Evolutionary conservation across 2,797 vertebrate species (phyloP), one percentile per base, ranked within the genome.

Genomic region (Philypnodon macrostomus): DNA sequence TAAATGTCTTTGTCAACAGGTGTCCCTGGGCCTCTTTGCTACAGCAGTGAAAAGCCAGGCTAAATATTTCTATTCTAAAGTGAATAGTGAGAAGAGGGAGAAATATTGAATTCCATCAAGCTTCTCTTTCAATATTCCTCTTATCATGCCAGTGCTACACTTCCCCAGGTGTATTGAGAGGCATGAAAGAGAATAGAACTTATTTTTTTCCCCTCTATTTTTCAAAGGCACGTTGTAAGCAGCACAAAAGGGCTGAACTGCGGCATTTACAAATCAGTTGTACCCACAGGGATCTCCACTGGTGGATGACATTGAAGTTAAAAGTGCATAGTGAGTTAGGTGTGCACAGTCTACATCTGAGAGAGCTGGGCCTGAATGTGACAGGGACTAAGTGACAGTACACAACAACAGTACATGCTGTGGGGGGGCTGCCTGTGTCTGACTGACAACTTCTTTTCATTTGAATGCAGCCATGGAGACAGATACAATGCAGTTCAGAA

Each of bases 291-390:
- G 73, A 82, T 79, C 87, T 86, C 68, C 77, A 52, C 71, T 48
- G 38, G 61, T 52, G 77, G 80, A 86, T 83, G 81, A 85, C 85
- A 86, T 84, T 88, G 85, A 88, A 87, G 81, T 85, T 74, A 68
- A 84, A 87, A 86, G 76, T 69, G 64, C 61, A 73, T 44, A 62
- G 60, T 29, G 55, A 67, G 51, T 77, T 46, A 58, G 46, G 54
- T 57, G 60, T 36, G 44, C 73, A 72, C 83, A 83, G 81, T 72
- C 69, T 64, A 77, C 39, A 82, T 83, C 65, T 49, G 47, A 71
- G 56, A 31, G 48, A 49, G 41, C 32, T 56, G 37, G 17, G 47
- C 21, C 34, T 60, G 56, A 40, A 53, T 79, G 57, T 61, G 54
- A 61, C 53, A 57, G 57, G 51, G 37, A 67, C 51, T 70, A 53